Evolutionary conservation across 2,113 vertebrate genomes (phyloP).

Genomic region (Manacus vitellinus): DNA sequence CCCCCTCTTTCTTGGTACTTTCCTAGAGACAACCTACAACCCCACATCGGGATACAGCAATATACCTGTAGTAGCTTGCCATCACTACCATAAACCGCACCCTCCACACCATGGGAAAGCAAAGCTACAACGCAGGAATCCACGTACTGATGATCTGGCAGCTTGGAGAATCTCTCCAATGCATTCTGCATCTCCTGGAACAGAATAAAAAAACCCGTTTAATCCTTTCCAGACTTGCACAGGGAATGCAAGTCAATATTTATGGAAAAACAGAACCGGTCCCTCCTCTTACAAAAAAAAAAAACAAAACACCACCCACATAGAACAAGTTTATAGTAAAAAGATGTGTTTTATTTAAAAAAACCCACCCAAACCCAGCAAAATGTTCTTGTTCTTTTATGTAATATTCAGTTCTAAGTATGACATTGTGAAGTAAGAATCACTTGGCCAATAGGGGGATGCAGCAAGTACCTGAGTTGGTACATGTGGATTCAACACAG

Average conservation of each 20-base stretch:
- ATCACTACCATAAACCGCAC: slow-evolving; percentile 90
- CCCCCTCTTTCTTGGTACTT: background rate
- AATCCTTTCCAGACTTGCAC: background rate
- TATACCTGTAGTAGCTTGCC: slow-evolving; percentile 87
- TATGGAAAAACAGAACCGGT: background rate
- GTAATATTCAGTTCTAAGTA: background rate
- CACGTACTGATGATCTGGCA: slow-evolving; percentile 71
- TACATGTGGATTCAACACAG: background rate
- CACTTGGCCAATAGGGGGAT: background rate
- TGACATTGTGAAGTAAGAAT: background rate
- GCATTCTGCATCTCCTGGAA: slow-evolving; percentile 84
- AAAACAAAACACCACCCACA: accelerated
- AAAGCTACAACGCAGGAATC: slow-evolving; percentile 91
- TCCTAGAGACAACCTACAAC: background rate
- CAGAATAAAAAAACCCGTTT: background rate
- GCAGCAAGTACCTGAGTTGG: background rate
- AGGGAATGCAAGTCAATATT: background rate
- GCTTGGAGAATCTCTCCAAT: slow-evolving; percentile 82
- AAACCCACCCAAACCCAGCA: background rate
- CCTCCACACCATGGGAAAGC: slow-evolving; percentile 93
- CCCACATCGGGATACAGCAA: background rate
- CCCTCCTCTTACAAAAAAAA: background rate
- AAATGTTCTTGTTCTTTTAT: background rate
- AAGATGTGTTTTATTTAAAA: accelerated
- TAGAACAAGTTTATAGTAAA: background rate